Evolutionary conservation across 2,888 invertebrate genomes (phyloP).

Genomic region (Hipparchia semele): DNA sequence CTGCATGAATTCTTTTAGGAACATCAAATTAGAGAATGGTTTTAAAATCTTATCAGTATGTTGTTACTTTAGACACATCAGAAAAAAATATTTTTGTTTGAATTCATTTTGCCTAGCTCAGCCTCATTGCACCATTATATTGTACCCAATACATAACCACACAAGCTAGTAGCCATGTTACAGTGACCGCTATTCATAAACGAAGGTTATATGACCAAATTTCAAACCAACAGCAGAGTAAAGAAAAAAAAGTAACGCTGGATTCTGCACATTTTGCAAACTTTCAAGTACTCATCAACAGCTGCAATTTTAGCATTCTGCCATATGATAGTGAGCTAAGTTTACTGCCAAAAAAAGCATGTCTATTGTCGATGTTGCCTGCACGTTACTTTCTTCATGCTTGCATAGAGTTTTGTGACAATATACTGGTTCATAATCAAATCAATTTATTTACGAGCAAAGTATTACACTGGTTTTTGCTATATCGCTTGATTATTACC

Average conservation of each 20-base stretch:
- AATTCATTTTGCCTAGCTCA: not conserved
- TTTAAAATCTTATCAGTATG: too few relatives aligned
- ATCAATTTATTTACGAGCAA: not conserved
- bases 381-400: not conserved
- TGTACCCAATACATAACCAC: not conserved
- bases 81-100: too few relatives aligned
- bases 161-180: not conserved
- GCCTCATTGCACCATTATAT: not conserved
- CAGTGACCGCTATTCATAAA: not conserved
- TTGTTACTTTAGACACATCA: too few relatives aligned
- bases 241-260: not conserved
- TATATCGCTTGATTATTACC: not conserved
- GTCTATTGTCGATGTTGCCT: not conserved
- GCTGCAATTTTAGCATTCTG: not conserved
- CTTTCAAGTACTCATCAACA: not conserved
- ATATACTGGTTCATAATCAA: not conserved
- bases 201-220: not conserved
- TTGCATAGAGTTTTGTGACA: not conserved
- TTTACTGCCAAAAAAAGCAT: not conserved
- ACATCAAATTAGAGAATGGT: too few relatives aligned
- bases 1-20: too few relatives aligned
- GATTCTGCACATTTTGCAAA: not conserved
- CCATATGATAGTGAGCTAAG: not conserved
- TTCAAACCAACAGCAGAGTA: not conserved
- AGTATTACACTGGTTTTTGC: not conserved